A percentile compares a stretch with the other conserved stretches of the same genome.
Evolutionary conservation across 2,797 vertebrate genomes (phyloP).

Genomic region (Anguilla marmorata): DNA sequence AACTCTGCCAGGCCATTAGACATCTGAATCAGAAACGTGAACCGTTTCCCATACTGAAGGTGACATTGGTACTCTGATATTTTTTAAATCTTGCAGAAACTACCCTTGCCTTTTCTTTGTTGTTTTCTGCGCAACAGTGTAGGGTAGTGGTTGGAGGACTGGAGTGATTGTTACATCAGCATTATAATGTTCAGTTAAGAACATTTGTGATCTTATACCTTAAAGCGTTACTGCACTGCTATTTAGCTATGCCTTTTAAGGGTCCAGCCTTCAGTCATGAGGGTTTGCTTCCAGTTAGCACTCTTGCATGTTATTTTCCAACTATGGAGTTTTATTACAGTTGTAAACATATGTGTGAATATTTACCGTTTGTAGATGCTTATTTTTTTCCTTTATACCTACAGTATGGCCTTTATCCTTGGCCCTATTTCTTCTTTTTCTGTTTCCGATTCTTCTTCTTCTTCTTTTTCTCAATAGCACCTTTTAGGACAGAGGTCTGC

Average conservation of each 20-base stretch:
- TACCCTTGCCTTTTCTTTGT: not conserved
- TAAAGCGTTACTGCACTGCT: not conserved
- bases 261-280: not conserved
- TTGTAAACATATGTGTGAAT: not conserved
- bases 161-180: not conserved
- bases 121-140: not conserved
- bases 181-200: too few relatives aligned
- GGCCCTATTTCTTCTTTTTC: too few relatives aligned
- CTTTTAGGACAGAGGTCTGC: not conserved
- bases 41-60: conserved; percentile 28
- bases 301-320: not conserved
- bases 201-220: too few relatives aligned
- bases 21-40: conserved; percentile 38
- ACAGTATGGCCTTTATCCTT: too few relatives aligned
- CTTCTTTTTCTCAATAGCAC: not conserved
- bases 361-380: not conserved
- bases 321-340: not conserved
- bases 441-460: not conserved
- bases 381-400: too few relatives aligned
- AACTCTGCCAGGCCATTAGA: conserved; percentile 42
- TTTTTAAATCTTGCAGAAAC: not conserved
- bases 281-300: not conserved
- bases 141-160: not conserved
- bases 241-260: not conserved
- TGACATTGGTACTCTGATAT: conserved; percentile 26